These are phyloP conservation scores for Sarcophaga subvicina DNA, from an alignment of 2,888 invertebrate species.

Conservation along the genomic window DNA sequence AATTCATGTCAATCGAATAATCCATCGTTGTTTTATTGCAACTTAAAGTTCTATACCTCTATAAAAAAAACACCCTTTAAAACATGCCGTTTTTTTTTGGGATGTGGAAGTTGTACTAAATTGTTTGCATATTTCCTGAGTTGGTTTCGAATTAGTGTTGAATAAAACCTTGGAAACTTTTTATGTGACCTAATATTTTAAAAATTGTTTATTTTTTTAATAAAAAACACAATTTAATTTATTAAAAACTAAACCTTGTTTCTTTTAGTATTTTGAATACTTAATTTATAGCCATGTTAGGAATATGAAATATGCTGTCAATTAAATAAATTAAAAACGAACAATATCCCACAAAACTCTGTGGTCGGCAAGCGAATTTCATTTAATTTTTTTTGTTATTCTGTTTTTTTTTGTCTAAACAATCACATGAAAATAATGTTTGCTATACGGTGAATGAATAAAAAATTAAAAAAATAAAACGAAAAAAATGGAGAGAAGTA, in stretches of 20 bases:
- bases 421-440: background rate
- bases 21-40: too few relatives aligned
- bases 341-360: background rate
- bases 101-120: too few relatives aligned
- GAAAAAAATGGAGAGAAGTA: background rate
- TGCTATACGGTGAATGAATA: background rate
- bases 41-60: too few relatives aligned
- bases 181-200: too few relatives aligned
- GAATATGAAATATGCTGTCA: slow-evolving; percentile 21
- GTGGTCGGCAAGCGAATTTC: too few relatives aligned
- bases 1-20: too few relatives aligned
- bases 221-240: slow-evolving; percentile 15
- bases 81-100: too few relatives aligned
- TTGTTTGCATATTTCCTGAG: too few relatives aligned
- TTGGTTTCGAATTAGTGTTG: too few relatives aligned
- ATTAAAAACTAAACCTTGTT: slow-evolving; percentile 10
- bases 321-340: slow-evolving; percentile 38
- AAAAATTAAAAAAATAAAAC: background rate
- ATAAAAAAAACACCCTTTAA: too few relatives aligned
- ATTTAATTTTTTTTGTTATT: background rate
- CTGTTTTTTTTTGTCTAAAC: background rate
- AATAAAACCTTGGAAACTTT: too few relatives aligned
- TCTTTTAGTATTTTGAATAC: background rate
- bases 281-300: slow-evolving; percentile 6
- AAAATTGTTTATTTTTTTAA: too few relatives aligned